phyloP scores from a whole-genome alignment of 2,113 vertebrate species.

The Pomatorhinus ruficollis region DNA sequence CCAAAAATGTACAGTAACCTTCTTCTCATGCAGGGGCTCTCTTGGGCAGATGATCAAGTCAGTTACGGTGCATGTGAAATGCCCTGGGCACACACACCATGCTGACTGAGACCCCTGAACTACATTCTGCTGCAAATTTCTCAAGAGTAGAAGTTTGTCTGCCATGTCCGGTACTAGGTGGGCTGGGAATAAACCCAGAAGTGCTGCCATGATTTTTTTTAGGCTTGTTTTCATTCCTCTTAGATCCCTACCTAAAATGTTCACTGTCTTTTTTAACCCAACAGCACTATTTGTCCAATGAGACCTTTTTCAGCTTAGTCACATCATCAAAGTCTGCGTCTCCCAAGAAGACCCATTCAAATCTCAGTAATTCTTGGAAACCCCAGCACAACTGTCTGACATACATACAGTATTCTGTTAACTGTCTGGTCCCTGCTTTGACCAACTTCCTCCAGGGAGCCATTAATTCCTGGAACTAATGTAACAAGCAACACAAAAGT shows the following conservation, averaged over 20 bases:
- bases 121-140: neutral
- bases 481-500: neutral
- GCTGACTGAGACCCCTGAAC: neutral
- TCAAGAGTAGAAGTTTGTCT: neutral
- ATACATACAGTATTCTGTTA: neutral
- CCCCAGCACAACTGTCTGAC: accelerated
- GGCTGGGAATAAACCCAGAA: neutral
- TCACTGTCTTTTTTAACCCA: neutral
- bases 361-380: neutral
- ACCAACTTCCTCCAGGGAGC: neutral
- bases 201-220: neutral
- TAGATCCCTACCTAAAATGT: neutral
- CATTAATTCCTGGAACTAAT: neutral
- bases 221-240: neutral
- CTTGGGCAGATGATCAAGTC: neutral
- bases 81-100: too few species aligned
- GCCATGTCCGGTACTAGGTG: neutral
- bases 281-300: neutral
- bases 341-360: neutral
- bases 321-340: neutral
- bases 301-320: neutral
- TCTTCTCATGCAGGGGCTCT: accelerated
- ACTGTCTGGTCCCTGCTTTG: neutral
- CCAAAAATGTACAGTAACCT: neutral
- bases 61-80: neutral